These are phyloP conservation scores for Meliscaeva auricollis DNA, from an alignment of 2,888 invertebrate genomes.

Conservation along the genomic window DNA sequence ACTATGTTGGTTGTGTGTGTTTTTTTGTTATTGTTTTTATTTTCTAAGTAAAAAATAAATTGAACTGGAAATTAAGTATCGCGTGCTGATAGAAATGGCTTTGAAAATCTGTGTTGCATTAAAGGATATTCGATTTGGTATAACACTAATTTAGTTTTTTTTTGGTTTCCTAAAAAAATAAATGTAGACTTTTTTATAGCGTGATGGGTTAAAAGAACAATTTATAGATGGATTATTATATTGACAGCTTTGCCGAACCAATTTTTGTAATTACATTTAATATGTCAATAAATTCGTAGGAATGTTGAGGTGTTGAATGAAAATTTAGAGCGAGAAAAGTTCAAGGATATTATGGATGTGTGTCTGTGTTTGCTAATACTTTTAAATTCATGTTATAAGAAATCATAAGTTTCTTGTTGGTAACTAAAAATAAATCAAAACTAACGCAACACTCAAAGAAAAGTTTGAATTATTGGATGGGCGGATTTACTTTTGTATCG, in stretches of 20 bases:
- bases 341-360: neutral
- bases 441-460: too few species aligned
- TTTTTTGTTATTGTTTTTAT: neutral
- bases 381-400: too few species aligned
- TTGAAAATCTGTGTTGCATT: constrained; percentile 10
- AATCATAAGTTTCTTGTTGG: too few species aligned
- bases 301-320: constrained; percentile 3
- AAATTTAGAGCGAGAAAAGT: neutral
- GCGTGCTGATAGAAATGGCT: constrained; percentile 30
- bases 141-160: neutral
- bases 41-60: constrained; percentile 25
- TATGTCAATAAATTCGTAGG: constrained; percentile 8
- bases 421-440: too few species aligned
- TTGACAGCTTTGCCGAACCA: constrained; percentile 1
- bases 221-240: constrained; percentile 18
- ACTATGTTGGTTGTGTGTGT: neutral
- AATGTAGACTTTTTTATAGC: neutral
- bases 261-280: constrained; percentile 22
- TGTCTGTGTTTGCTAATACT: too few species aligned
- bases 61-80: constrained; percentile 32
- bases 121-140: constrained; percentile 15
- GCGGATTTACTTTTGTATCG: too few species aligned
- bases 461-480: too few species aligned
- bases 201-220: constrained; percentile 35
- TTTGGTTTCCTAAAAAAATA: neutral